Conservation (phyloP, 2,888 invertebrate genomes). For the Macrosiphum euphorbiae region DNA sequence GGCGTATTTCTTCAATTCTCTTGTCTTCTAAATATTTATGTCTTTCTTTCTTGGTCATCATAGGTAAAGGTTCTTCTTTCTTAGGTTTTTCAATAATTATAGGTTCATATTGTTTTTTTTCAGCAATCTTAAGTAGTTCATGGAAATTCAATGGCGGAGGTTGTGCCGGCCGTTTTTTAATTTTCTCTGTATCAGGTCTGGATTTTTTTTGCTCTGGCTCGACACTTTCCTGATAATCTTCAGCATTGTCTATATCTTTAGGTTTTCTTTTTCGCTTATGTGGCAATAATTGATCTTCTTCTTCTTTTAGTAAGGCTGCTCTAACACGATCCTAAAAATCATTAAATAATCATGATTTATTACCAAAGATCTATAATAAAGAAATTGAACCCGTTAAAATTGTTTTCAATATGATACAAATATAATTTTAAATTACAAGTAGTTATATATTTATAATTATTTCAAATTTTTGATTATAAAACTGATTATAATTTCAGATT, state of each 20-base stretch:
- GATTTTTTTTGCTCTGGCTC: constrained; percentile 71
- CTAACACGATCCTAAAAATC: constrained; percentile 76
- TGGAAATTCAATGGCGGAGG: constrained; percentile 86
- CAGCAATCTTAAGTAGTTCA: constrained; percentile 84
- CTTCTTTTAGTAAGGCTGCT: constrained; percentile 80
- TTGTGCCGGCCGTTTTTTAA: constrained; percentile 75
- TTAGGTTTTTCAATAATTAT: constrained; percentile 75
- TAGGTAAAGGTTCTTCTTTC: constrained; percentile 76
- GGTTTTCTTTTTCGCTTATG: constrained; percentile 76
- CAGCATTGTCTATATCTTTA: constrained; percentile 68
- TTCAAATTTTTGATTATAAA: background rate
- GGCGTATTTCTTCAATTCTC: constrained; percentile 70
- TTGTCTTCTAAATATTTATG: constrained; percentile 81
- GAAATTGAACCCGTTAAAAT: background rate
- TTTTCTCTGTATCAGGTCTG: constrained; percentile 70
- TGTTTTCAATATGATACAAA: background rate
- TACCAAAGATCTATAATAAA: background rate
- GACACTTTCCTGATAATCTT: constrained; percentile 68
- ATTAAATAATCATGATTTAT: background rate
- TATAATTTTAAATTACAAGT: background rate
- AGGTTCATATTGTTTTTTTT: constrained; percentile 86
- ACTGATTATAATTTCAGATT: background rate
- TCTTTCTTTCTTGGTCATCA: constrained; percentile 86
- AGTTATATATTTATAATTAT: background rate
- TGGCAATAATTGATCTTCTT: constrained; percentile 80